A percentile compares a stretch with the other conserved stretches of the same genome.
Evolutionary conservation across 2,888 invertebrate genomes (phyloP).

Genomic region (Amphimallon solstitiale): DNA sequence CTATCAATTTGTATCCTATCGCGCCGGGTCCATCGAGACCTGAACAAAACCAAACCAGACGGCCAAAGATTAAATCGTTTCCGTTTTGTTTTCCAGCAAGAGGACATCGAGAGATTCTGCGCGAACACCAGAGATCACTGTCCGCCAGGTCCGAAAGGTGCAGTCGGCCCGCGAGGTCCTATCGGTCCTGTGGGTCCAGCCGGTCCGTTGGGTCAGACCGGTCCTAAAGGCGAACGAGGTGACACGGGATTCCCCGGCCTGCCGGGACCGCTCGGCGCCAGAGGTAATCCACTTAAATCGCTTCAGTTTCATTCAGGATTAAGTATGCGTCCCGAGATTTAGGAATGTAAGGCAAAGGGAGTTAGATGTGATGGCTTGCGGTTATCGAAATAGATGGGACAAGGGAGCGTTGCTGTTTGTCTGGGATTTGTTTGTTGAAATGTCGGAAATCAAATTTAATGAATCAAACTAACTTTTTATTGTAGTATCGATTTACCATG

Average conservation of each 20-base stretch:
- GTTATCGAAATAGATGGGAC: conserved; percentile 15
- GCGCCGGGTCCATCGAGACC: no score
- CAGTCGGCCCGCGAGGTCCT: conserved; percentile 63
- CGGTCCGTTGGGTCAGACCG: conserved; percentile 74
- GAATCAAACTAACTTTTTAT: no score
- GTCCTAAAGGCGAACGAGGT: conserved; percentile 77
- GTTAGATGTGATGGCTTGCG: not conserved
- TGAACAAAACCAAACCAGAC: not conserved
- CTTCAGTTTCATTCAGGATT: conserved; percentile 19
- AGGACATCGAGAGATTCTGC: conserved; percentile 86
- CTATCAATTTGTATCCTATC: not conserved
- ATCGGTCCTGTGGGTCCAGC: conserved; percentile 48
- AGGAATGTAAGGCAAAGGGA: not conserved
- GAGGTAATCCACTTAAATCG: conserved; percentile 47
- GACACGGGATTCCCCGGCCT: conserved; percentile 73
- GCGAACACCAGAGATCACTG: conserved; percentile 82
- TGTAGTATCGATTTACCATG: no score
- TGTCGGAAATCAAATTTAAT: conserved; percentile 5
- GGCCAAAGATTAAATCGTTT: not conserved
- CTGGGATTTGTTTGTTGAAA: not conserved
- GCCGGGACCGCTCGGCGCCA: conserved; percentile 69
- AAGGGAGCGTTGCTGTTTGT: conserved; percentile 18
- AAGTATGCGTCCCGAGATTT: not conserved
- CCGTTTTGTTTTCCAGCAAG: conserved; percentile 69
- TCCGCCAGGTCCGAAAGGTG: conserved; percentile 72